These are phyloP conservation scores for Doris montereyensis DNA, from an alignment of 2,888 invertebrate species.

Conservation along the genomic window DNA sequence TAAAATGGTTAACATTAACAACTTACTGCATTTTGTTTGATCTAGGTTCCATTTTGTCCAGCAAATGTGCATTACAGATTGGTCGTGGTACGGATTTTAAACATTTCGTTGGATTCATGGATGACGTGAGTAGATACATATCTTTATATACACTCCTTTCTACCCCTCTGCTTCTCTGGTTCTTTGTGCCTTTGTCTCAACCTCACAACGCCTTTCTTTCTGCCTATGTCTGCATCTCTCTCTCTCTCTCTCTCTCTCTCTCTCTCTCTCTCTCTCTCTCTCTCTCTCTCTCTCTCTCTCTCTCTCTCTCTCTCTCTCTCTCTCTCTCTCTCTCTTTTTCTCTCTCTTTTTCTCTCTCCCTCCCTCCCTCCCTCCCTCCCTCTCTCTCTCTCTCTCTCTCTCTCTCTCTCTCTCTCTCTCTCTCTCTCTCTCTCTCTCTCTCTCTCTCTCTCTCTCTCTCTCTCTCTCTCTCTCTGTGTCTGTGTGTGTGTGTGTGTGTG, in stretches of 20 bases:
- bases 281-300: background rate
- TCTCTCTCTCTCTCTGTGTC: too few relatives aligned
- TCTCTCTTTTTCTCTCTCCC: background rate
- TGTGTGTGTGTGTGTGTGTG: too few relatives aligned
- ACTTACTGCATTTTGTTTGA: too few relatives aligned
- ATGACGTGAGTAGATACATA: slow-evolving; percentile 56
- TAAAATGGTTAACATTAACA: too few relatives aligned
- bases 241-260: background rate
- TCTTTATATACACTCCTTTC: too few relatives aligned
- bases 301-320: background rate
- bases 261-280: background rate
- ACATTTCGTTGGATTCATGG: slow-evolving; percentile 56
- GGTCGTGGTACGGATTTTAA: slow-evolving; percentile 54
- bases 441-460: background rate
- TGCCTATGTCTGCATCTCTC: background rate
- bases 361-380: background rate
- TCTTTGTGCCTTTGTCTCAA: background rate
- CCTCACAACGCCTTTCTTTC: background rate
- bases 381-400: slow-evolving; percentile 28
- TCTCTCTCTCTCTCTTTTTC: slow-evolving; percentile 1
- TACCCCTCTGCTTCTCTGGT: background rate
- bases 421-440: too few relatives aligned
- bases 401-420: slow-evolving; percentile 18
- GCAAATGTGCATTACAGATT: slow-evolving; percentile 56
- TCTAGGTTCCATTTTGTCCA: slow-evolving; percentile 47